Conservation (phyloP, 2,888 invertebrate genomes). For the Chrysomela aeneicollis region DNA sequence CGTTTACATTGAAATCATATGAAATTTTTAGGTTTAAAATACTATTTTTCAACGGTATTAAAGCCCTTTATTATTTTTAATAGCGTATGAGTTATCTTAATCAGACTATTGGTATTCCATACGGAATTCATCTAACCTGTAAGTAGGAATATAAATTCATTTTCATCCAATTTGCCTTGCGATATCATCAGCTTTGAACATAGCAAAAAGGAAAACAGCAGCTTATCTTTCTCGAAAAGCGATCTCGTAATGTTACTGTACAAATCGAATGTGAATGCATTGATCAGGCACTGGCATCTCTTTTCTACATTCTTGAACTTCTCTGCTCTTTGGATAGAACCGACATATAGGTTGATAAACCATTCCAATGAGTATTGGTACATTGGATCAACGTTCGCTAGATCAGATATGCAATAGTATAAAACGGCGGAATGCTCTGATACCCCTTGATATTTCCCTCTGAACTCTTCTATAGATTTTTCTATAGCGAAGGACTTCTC, state of each 20-base stretch:
- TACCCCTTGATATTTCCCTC: slow-evolving; percentile 78
- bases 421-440: slow-evolving; percentile 82
- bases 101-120: background rate
- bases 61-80: no score
- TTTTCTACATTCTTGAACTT: slow-evolving; percentile 76
- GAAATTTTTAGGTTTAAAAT: no score
- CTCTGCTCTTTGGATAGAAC: slow-evolving; percentile 78
- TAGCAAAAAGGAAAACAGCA: slow-evolving; percentile 82
- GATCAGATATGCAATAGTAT: slow-evolving; percentile 83
- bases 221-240: slow-evolving; percentile 86
- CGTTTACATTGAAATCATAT: no score
- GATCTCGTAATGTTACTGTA: slow-evolving; percentile 83
- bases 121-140: slow-evolving; percentile 69
- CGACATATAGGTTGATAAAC: slow-evolving; percentile 84
- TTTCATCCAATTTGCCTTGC: slow-evolving; percentile 67
- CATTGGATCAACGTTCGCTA: slow-evolving; percentile 88
- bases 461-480: slow-evolving; percentile 77
- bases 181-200: slow-evolving; percentile 75
- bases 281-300: slow-evolving; percentile 73
- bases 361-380: slow-evolving; percentile 87
- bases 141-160: slow-evolving; percentile 74
- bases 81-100: no score
- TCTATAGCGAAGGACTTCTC: slow-evolving; percentile 80
- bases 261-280: slow-evolving; percentile 81
- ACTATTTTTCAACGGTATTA: no score